phyloP scores from a whole-genome alignment of 2,888 invertebrate genomes.

The Campoplex capitator region DNA sequence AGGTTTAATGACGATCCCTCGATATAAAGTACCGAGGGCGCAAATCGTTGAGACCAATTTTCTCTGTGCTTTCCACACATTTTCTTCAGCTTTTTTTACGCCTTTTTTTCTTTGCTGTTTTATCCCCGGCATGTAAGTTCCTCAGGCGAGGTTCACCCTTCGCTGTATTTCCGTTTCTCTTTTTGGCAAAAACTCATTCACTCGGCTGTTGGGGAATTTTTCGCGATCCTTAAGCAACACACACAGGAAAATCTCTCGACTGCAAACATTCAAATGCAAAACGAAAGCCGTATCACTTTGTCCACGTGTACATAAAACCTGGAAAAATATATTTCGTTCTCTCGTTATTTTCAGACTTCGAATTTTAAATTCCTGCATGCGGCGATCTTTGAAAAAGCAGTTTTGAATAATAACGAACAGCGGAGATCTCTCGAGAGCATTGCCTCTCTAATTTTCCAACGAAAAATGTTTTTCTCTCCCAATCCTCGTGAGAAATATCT shows the following conservation, averaged over 20 bases:
- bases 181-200: slow-evolving; percentile 60
- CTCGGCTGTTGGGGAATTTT: slow-evolving; percentile 59
- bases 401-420: slow-evolving; percentile 45
- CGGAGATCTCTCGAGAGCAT: neutral
- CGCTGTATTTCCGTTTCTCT: slow-evolving; percentile 44
- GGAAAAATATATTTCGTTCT: slow-evolving; percentile 62
- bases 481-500: slow-evolving; percentile 38
- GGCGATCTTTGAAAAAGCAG: slow-evolving; percentile 37
- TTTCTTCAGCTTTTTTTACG: slow-evolving; percentile 48
- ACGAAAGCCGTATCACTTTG: slow-evolving; percentile 77
- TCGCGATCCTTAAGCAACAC: slow-evolving; percentile 65
- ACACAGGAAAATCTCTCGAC: slow-evolving; percentile 62
- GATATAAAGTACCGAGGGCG: slow-evolving; percentile 72
- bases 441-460: neutral
- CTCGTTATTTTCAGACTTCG: slow-evolving; percentile 38
- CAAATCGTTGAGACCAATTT: slow-evolving; percentile 77
- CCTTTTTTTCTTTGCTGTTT: slow-evolving; percentile 32
- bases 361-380: slow-evolving; percentile 41
- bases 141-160: slow-evolving; percentile 25
- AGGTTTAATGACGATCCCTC: slow-evolving; percentile 79
- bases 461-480: neutral
- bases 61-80: slow-evolving; percentile 63
- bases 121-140: neutral
- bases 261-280: slow-evolving; percentile 78
- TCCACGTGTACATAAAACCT: slow-evolving; percentile 49